These are phyloP conservation scores for Delichon dasypus DNA, from an alignment of 2,797 vertebrate species.

Conservation along the genomic window DNA sequence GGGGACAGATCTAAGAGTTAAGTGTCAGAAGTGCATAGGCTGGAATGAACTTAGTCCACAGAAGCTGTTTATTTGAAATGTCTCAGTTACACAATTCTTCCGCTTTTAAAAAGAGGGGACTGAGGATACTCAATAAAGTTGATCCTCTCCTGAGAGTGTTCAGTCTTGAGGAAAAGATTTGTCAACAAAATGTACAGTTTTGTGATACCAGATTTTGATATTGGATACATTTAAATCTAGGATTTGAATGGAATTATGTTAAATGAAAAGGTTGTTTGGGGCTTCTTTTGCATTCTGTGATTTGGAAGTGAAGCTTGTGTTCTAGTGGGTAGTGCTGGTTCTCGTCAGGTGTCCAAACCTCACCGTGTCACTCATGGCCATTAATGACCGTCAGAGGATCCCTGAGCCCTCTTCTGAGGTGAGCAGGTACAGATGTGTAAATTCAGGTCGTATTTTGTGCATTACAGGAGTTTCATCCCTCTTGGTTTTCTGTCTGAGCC, in stretches of 20 bases:
- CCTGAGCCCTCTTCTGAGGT: neutral
- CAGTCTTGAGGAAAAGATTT: neutral
- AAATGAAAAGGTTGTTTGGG: neutral
- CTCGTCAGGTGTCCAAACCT: neutral
- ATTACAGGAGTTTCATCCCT: neutral
- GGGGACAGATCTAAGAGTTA: neutral
- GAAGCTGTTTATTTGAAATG: neutral
- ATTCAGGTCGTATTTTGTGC: neutral
- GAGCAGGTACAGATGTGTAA: neutral
- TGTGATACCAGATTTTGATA: neutral
- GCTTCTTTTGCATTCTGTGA: neutral
- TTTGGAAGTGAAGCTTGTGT: neutral
- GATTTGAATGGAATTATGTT: neutral
- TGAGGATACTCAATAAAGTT: neutral
- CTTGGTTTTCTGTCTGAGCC: neutral
- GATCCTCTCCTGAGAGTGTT: neutral
- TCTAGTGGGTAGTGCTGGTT: neutral
- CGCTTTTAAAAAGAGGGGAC: neutral
- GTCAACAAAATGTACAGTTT: neutral
- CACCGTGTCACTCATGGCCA: rapidly evolving
- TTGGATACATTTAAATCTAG: neutral
- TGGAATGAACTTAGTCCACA: neutral
- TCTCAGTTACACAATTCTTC: neutral
- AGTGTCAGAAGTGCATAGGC: neutral
- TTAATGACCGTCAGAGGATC: neutral